Evolutionary conservation across 2,797 vertebrate genomes (phyloP).

Genomic region (Limnodromus scolopaceus): DNA sequence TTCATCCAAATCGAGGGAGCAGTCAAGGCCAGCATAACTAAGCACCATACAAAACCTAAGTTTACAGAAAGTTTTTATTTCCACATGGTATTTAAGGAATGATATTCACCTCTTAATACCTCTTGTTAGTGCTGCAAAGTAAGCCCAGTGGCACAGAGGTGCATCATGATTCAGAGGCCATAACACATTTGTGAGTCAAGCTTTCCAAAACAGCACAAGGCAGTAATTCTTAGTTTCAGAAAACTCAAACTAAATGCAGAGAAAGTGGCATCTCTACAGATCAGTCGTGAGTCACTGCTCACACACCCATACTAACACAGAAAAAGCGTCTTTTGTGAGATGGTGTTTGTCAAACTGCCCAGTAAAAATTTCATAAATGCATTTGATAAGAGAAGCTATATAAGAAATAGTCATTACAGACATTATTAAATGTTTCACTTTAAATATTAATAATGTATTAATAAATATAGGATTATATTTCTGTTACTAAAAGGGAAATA

Average conservation of each 20-base stretch:
- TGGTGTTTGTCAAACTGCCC: neutral
- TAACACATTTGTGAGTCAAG: neutral
- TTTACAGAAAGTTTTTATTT: neutral
- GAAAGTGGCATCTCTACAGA: neutral
- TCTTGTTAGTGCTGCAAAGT: neutral
- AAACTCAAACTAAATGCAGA: neutral
- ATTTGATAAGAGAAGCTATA: neutral
- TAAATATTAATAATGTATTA: neutral
- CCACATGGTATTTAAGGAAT: neutral
- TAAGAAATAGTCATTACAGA: neutral
- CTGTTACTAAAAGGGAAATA: neutral
- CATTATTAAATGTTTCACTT: neutral
- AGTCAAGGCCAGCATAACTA: neutral
- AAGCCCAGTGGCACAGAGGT: neutral
- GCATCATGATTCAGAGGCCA: neutral
- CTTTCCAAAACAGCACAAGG: neutral
- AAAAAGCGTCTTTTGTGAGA: neutral
- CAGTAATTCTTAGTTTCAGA: neutral
- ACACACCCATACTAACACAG: neutral
- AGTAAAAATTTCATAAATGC: neutral
- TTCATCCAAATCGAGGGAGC: neutral
- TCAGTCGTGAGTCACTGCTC: neutral
- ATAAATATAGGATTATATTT: neutral
- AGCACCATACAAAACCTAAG: neutral
- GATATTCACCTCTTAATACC: neutral